A percentile compares a stretch with the other conserved stretches of the same genome.
Evolutionary conservation across 2,888 invertebrate genomes (phyloP).

Genomic region (Eupithecia vulgata): DNA sequence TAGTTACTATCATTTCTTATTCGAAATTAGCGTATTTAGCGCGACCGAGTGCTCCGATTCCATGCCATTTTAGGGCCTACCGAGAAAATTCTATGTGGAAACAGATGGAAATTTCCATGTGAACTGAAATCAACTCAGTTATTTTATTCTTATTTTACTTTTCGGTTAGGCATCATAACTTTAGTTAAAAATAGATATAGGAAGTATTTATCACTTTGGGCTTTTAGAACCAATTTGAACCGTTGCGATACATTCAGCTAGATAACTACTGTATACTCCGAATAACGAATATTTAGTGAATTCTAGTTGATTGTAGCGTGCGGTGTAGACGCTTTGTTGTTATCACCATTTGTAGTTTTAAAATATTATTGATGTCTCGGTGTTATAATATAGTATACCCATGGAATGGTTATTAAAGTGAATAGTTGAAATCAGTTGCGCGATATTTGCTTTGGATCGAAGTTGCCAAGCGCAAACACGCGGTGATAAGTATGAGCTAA

Average conservation of each 20-base stretch:
- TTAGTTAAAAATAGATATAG: conserved; percentile 16
- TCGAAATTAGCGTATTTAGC: neutral
- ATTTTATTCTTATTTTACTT: conserved; percentile 20
- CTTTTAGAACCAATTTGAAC: conserved; percentile 26
- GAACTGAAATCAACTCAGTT: neutral
- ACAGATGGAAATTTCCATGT: neutral
- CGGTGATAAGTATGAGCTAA: conserved; percentile 37
- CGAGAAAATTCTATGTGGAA: conserved; percentile 22
- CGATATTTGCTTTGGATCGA: conserved; percentile 27
- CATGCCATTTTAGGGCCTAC: conserved; percentile 13
- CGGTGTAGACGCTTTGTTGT: conserved; percentile 21
- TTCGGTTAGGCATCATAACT: conserved; percentile 15
- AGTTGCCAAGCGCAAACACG: conserved; percentile 28
- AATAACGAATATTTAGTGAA: neutral
- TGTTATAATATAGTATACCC: conserved; percentile 21
- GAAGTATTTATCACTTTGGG: conserved; percentile 20
- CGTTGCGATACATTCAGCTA: conserved; percentile 19
- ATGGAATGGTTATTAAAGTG: conserved; percentile 31
- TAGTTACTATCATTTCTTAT: neutral
- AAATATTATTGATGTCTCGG: conserved; percentile 16
- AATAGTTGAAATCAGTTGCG: conserved; percentile 27
- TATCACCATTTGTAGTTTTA: conserved; percentile 18
- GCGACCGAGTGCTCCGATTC: conserved; percentile 11
- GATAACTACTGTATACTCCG: neutral
- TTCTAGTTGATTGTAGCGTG: conserved; percentile 21